These are phyloP conservation scores for Gorilla gorilla DNA, from an alignment of 2,113 vertebrate genomes.

Conservation along the genomic window DNA sequence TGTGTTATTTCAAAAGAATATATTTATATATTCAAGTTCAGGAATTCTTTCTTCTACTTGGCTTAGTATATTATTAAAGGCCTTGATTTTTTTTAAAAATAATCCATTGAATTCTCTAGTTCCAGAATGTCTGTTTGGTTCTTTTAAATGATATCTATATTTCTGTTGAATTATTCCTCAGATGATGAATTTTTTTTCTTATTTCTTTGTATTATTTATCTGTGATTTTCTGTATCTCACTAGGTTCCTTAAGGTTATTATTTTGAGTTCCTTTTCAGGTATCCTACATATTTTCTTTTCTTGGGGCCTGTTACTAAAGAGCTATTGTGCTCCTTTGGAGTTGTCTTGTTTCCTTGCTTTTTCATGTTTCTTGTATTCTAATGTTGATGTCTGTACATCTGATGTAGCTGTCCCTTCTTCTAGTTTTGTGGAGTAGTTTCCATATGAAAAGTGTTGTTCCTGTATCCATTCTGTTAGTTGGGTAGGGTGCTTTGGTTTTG, in stretches of 20 bases:
- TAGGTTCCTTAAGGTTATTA: not conserved
- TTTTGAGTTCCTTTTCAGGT: not conserved
- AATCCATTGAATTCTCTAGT: not conserved
- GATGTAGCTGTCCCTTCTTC: not conserved
- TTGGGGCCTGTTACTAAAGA: not conserved
- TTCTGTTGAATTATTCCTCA: not conserved
- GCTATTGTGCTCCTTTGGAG: not conserved
- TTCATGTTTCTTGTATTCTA: not conserved
- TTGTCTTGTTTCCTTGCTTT: not conserved
- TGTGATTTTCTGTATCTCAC: not conserved
- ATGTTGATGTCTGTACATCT: not conserved
- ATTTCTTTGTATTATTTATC: not conserved
- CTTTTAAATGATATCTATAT: not conserved
- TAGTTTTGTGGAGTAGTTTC: not conserved
- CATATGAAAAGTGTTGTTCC: not conserved
- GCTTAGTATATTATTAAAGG: too few species aligned
- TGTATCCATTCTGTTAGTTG: not conserved
- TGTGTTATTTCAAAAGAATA: too few species aligned
- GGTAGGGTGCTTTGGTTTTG: not conserved
- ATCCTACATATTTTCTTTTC: not conserved
- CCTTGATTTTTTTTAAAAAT: too few species aligned
- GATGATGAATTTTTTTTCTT: not conserved
- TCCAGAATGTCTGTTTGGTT: not conserved
- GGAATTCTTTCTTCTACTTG: too few species aligned
- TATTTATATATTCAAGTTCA: too few species aligned